Percentiles rank a stretch among this genome's conserved stretches.
Conservation (phyloP, 2,888 invertebrate species). For the Merodon equestris region DNA sequence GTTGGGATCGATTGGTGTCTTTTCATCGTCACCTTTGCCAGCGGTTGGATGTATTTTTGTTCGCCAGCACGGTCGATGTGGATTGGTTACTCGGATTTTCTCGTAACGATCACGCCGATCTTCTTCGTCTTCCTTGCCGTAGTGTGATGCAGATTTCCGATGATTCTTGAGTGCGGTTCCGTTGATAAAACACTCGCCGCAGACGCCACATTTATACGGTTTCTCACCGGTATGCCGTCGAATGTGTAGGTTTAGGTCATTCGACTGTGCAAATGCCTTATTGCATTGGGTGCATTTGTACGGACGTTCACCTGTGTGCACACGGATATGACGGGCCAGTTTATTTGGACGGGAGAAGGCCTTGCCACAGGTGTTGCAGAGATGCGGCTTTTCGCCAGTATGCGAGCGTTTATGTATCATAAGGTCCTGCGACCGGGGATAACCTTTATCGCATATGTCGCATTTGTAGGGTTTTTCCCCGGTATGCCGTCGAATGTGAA, state of each 20-base stretch:
- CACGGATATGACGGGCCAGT: constrained; percentile 82
- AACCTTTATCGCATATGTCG: constrained; percentile 82
- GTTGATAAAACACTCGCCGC: constrained; percentile 85
- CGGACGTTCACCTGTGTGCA: constrained; percentile 80
- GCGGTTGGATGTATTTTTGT: constrained; percentile 10
- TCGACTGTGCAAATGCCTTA: constrained; percentile 83
- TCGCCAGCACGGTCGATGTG: constrained; percentile 57
- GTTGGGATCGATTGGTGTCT: not conserved
- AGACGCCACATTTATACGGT: constrained; percentile 83
- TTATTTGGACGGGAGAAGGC: constrained; percentile 82
- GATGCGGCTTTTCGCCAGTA: constrained; percentile 82
- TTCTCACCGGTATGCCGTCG: constrained; percentile 85
- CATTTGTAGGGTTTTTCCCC: constrained; percentile 84
- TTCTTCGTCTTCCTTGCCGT: constrained; percentile 69
- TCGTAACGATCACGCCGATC: constrained; percentile 73
- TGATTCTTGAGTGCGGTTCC: constrained; percentile 83
- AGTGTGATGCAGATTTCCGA: constrained; percentile 82
- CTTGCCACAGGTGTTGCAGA: constrained; percentile 75
- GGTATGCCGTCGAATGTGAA: constrained; percentile 84
- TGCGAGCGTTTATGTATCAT: constrained; percentile 82
- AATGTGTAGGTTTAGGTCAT: constrained; percentile 85
- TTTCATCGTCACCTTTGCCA: constrained; percentile 9
- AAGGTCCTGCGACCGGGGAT: constrained; percentile 82
- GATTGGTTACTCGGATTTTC: constrained; percentile 73
- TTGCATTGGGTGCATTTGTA: constrained; percentile 81